Base-by-base conservation (phyloP, 92 coral and sea anemone genomes). In the Porites evermanni region DNA sequence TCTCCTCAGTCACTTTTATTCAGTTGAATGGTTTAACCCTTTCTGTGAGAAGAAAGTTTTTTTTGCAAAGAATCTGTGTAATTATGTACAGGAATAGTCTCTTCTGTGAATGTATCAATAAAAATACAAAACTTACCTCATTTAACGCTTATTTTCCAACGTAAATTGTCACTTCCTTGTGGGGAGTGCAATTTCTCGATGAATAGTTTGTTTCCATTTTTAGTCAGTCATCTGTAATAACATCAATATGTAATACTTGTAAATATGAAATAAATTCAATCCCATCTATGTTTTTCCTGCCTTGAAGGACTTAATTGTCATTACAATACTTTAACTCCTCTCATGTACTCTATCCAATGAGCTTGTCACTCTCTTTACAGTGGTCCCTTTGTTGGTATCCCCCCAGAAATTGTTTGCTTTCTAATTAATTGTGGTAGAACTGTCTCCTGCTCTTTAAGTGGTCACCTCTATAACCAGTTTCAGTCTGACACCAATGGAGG, bases 221-320 rank as follows among this genome's bases (percentile, higher is more conserved):
- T 53, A 77, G 38, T 76, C 80, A 44, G n/a, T 14, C 63, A 19
- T 72, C 80, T 47, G 80, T 26, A 64, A 63, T 81, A 65, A 24
- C 64, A 83, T 63, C 78, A 7, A 14, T 64, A 38, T 83, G 80
- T 74, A 74, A 83, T 74, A 74, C 87, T 63, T 88, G 91, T 88
- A 88, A 83, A 88, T 88, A 88, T 63, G 50, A 66, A 88, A 88
- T 88, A 83, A 88, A 88, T 50, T 88, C 52, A 67, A 83, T 52
- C 14, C 24, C 18, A 50, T 64, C 86, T 80, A 68, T 70, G 77
- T 83, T 83, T 79, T 61, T 47, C 51, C 26, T 3, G 50, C 2
- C 24, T 72, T 51, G 1, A 16, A 32, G 0, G 24, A 50, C 56
- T 12, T 66, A 2, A 12, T 58, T 19, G 9, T 23, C 8, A 12